Evolutionary conservation across 2,888 invertebrate genomes (phyloP).

Genomic region (Diadegma fenestrale): DNA sequence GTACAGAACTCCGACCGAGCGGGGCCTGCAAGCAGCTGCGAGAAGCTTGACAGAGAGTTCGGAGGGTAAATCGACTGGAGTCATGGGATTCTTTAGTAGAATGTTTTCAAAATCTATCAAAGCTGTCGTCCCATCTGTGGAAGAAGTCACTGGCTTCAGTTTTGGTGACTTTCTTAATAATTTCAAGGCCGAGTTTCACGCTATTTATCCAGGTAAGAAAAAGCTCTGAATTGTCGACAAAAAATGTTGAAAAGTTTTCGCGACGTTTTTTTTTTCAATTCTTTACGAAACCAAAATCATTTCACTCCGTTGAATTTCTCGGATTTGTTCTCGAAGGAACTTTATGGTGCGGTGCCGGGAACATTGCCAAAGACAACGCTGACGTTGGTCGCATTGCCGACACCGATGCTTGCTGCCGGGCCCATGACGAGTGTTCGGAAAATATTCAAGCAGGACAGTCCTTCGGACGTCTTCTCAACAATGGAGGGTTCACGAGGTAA

Average conservation of each 20-base stretch:
- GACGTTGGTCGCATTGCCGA: slow-evolving; percentile 89
- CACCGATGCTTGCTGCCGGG: slow-evolving; percentile 90
- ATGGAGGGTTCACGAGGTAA: slow-evolving; percentile 89
- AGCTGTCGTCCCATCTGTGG: slow-evolving; percentile 84
- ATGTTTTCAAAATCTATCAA: slow-evolving; percentile 32
- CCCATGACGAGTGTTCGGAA: slow-evolving; percentile 89
- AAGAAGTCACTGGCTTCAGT: slow-evolving; percentile 72
- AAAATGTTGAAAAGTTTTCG: too few species aligned
- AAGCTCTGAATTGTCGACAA: background rate
- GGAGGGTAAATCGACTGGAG: background rate
- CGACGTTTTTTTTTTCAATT: background rate
- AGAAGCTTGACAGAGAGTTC: background rate
- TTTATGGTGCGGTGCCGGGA: slow-evolving; percentile 91
- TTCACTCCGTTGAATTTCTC: background rate
- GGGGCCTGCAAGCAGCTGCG: slow-evolving; percentile 55
- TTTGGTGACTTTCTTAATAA: slow-evolving; percentile 85
- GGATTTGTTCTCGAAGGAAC: slow-evolving; percentile 86
- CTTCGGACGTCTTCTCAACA: slow-evolving; percentile 88
- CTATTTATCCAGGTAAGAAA: slow-evolving; percentile 87
- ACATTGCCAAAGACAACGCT: slow-evolving; percentile 86
- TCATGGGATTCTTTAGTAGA: slow-evolving; percentile 18
- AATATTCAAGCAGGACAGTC: slow-evolving; percentile 87
- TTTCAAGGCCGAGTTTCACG: slow-evolving; percentile 86
- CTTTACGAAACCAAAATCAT: background rate
- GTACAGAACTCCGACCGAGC: slow-evolving; percentile 65